Evolutionary conservation across 2,888 invertebrate genomes (phyloP), one percentile per base, ranked within the genome.

Genomic region (Xestoiulus laeticollis): DNA sequence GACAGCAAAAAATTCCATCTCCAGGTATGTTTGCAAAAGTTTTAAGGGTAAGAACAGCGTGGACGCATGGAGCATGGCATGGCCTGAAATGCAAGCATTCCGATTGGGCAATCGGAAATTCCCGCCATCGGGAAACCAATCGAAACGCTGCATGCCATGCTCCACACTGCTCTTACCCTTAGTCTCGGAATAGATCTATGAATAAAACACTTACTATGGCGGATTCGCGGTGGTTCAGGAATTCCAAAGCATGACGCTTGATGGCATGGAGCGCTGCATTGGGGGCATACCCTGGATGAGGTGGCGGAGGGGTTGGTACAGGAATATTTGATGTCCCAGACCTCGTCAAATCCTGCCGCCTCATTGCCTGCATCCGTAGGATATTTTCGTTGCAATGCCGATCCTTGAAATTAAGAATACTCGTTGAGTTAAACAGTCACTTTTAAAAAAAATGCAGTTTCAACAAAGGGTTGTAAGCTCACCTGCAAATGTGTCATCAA

Each of bases 201-300:
- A 88, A 38, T 38, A 38, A 22, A 82, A 5, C n/a, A 33, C 33
- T 85, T 43, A 83, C 33, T 85, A 59, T 38, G 38, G 97, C 96
- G 43, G 97, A 93, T 91, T 98, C 98, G 91, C 97, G 96, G 0
- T 96, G 96, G 92, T 97, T 97, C 90, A 97, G 95, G 92, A 96
- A 96, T 90, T 97, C 97, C 32, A 96, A 94, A 12, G 98, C 97
- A 92, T 99, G 99, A 90, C 99, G 95, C 92, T 98, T 96, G 89
- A 99, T 98, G 0, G 99, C 99, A 90, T 99, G 98, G 89, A 98
- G 94, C 3, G 99, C 99, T 16, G 99, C 99, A 92, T 98, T 98
- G 6, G 96, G 96, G 85, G 96, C 97, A 92, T 98, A 98, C 16
- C 97, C 97, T n/a, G 97, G 95, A 91, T 95, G 95, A 90, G 94